Evolutionary conservation across 2,888 invertebrate genomes (phyloP), one percentile per base, ranked within the genome.

Genomic region (Aphodius granarius): DNA sequence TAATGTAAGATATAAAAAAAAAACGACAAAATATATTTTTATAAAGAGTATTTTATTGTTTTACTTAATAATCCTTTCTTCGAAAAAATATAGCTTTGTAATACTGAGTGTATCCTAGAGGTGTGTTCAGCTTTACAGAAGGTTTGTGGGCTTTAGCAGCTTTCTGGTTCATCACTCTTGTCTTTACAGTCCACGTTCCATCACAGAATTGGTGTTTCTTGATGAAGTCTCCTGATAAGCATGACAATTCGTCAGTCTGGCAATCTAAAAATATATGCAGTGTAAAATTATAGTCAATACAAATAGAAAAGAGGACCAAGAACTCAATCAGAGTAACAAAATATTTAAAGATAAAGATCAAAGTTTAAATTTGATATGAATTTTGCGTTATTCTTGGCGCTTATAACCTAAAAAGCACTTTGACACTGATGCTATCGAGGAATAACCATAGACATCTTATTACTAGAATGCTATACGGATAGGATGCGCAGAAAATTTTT

Each of bases 111-210:
- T 19, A 20, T 20, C 23, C 43, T 43, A 13, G 43, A 43, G 43
- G 43, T 13, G 43, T 13, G 6, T 1, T 43, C 6, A 43, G 43
- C 2, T 43, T 9, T 9, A 1, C 13, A 13, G 0, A 2, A 43
- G 6, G 2, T 1, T 43, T 2, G 13, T n/a, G 43, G 43, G 43
- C 1, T 43, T 43, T 43, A 43, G 43, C 91, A 91, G 21, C 91
- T 91, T 74, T 87, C 85, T 0, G 91, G 90, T 86, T 94, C 94
- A 82, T 94, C 94, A 2, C 92, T 91, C 77, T 87, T 88, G 81
- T 94, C 94, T 0, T 87, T 87, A 82, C 94, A 94, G 83, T 94
- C 91, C 79, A 89, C 89, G 87, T 86, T 5, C 93, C 92, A 83
- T 94, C 92, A 84, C 94, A 94, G 81, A 91, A 90, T 13, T 88